Evolutionary conservation across 2,797 vertebrate genomes (phyloP).

Genomic region (Cottoperca gobio): DNA sequence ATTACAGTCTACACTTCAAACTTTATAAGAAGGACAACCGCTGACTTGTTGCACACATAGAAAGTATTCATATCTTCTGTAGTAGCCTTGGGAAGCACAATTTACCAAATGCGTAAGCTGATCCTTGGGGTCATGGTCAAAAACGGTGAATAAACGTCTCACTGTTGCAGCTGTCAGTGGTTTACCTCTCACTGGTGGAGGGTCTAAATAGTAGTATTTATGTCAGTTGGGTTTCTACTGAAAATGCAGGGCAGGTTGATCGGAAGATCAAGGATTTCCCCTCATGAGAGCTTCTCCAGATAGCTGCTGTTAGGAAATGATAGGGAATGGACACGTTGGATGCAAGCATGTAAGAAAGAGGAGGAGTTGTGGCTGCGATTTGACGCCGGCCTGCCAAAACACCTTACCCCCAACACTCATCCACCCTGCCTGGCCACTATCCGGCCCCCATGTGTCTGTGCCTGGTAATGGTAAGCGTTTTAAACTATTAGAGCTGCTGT

Average conservation of each 20-base stretch:
- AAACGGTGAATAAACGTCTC: constrained; percentile 67
- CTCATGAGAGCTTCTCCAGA: constrained; percentile 68
- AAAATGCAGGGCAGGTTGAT: constrained; percentile 53
- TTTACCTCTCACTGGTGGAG: constrained; percentile 61
- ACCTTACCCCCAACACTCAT: constrained; percentile 36
- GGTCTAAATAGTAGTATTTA: constrained; percentile 73
- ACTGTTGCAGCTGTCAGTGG: constrained; percentile 77
- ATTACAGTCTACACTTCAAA: constrained; percentile 58
- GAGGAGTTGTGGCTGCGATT: constrained; percentile 48
- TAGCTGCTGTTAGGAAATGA: constrained; percentile 66
- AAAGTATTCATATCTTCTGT: constrained; percentile 68
- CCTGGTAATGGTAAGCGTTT: constrained; percentile 97
- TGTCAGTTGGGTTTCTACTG: constrained; percentile 55
- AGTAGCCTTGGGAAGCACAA: constrained; percentile 69
- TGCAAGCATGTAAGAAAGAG: constrained; percentile 32
- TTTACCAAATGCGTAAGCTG: constrained; percentile 70
- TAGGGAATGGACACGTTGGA: constrained; percentile 42
- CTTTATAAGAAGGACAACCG: constrained; percentile 53
- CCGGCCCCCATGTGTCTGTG: constrained; percentile 85
- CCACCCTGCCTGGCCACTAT: constrained; percentile 50
- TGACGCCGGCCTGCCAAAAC: constrained; percentile 67
- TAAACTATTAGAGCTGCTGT: constrained; percentile 96
- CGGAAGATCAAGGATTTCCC: constrained; percentile 73
- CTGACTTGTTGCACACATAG: constrained; percentile 68
- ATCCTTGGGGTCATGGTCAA: constrained; percentile 71